Evolutionary conservation across 2,113 vertebrate genomes (phyloP).

Genomic region (Hemiscyllium ocellatum): DNA sequence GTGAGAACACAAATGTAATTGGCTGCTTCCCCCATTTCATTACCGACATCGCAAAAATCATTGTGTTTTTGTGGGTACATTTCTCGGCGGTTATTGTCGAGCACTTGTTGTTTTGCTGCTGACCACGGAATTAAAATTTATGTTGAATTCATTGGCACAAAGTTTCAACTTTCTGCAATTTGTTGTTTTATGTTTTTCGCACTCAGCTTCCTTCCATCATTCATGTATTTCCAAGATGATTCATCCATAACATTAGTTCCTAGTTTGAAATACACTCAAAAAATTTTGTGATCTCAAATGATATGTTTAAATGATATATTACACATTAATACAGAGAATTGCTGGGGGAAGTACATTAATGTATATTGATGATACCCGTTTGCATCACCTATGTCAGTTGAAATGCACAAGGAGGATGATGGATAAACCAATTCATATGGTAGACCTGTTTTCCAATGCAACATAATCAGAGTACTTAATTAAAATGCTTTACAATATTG

Average conservation of each 20-base stretch:
- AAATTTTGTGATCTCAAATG: not conserved
- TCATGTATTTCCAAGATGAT: not conserved
- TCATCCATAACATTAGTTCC: not conserved
- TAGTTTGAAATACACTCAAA: not conserved
- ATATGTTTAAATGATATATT: too few species aligned
- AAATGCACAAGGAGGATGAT: too few species aligned
- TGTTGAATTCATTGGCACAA: too few species aligned
- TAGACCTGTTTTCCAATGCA: too few species aligned
- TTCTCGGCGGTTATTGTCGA: not conserved
- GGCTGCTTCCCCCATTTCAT: not conserved
- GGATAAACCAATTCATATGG: too few species aligned
- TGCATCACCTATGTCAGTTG: too few species aligned
- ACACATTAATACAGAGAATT: not conserved
- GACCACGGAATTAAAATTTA: not conserved
- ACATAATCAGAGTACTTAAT: too few species aligned
- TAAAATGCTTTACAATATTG: too few species aligned
- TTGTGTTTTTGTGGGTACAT: not conserved
- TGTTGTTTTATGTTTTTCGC: not conserved
- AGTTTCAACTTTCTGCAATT: not conserved
- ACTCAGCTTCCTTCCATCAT: not conserved
- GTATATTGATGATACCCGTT: too few species aligned
- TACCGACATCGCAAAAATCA: not conserved
- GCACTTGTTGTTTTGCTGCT: not conserved
- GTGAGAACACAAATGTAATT: not conserved
- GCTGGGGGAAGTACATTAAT: not conserved